Base-by-base conservation (phyloP, 1,140 invertebrate species). In the Phymastichus coffea region DNA sequence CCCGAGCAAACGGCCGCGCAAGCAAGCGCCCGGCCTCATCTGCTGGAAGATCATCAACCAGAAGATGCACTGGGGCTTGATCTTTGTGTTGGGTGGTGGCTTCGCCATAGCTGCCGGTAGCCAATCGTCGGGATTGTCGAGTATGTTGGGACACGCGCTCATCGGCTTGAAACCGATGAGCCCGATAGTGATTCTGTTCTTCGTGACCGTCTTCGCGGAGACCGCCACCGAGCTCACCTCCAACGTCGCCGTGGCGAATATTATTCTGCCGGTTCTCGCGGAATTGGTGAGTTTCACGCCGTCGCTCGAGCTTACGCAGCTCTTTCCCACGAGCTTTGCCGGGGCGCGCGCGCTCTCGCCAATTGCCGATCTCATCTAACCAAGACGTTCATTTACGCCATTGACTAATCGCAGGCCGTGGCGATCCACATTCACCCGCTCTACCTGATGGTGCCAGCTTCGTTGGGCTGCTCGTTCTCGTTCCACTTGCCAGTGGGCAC, bases 81-180 rank as follows among this genome's bases (percentile, higher is more conserved):
- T 92, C 17, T 85, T 91, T 66, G 82, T 92, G 46, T 77, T 91
- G 14, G 87, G 92, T 28, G 92, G 92, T 43, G 94, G 94, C 1
- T 95, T 96, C 74, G 92, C 94, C 0, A 80, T 97, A 19, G 93
- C 94, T 0, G 85, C 90, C 43, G 93, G 88, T 43, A 89, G 88
- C 63, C 86, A 90, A 64, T 80, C 78, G 8, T 93, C 91, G 0
- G 88, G 88, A 1, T 84, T 95, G 63, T 93, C 92, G 0, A 70
- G 75, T 2, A 82, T 88, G 76, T 82, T 95, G 49, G 92, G 91
- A 0, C 69, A 83, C 0, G 84, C 87, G 9, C 74, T 91, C 7
- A 79, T 73, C 49, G 70, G 66, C 35, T 56, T 83, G 0, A 61
- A 70, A 8, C 68, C 54, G 3, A 64, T 81, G 53, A 72, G 77